Conservation (phyloP, 2,797 vertebrate genomes). For the Loris lydekkerianus region DNA sequence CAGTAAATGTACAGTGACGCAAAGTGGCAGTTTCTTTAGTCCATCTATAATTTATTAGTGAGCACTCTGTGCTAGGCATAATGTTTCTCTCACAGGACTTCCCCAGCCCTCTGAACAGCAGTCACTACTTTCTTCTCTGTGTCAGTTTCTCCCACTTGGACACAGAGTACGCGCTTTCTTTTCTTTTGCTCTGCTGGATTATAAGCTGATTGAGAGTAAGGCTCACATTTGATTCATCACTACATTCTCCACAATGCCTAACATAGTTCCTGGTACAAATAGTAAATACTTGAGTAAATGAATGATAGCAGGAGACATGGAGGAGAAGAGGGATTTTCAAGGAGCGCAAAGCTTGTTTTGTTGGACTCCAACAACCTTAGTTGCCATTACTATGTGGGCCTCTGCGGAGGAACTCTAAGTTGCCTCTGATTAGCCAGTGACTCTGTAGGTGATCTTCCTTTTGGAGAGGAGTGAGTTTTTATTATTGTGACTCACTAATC, state of each 20-base stretch:
- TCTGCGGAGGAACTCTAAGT: not conserved
- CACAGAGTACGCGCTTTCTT: not conserved
- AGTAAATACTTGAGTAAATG: conserved; percentile 24
- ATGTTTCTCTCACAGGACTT: not conserved
- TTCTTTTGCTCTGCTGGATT: not conserved
- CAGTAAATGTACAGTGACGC: conserved; percentile 53
- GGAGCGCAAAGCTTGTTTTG: not conserved
- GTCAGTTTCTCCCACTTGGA: not conserved
- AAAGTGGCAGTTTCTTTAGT: conserved; percentile 42
- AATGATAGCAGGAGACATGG: not conserved
- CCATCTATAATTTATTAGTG: conserved; percentile 67
- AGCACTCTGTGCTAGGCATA: conserved; percentile 52
- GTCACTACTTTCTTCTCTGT: not conserved
- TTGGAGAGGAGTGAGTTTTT: not conserved
- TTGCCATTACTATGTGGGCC: not conserved
- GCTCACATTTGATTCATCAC: not conserved
- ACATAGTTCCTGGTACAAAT: not conserved
- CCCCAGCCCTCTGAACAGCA: not conserved
- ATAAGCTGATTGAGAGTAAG: not conserved
- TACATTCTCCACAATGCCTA: not conserved
- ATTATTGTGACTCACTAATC: not conserved
- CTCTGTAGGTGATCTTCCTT: not conserved
- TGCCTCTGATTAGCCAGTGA: not conserved
- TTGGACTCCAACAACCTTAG: not conserved
- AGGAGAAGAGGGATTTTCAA: not conserved